Percentiles rank a stretch among this genome's conserved stretches.
These are phyloP conservation scores for Dicaeum eximium DNA, from an alignment of 2,113 vertebrate genomes.

Conservation along the genomic window DNA sequence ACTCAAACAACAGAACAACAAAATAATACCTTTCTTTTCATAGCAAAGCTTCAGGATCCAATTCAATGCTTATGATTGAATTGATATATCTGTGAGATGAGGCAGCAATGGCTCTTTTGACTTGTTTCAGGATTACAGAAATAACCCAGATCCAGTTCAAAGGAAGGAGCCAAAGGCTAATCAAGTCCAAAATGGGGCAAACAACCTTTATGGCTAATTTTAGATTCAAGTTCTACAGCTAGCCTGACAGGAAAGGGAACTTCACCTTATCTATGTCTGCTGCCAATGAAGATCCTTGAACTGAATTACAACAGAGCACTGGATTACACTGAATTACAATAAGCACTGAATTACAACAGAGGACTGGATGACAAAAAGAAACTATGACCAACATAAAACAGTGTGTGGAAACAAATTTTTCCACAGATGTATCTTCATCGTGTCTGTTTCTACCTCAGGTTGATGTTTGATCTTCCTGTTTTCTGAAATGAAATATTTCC, in stretches of 20 bases:
- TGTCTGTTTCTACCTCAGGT: neutral
- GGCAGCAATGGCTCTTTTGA: neutral
- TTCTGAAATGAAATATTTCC: neutral
- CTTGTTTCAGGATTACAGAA: neutral
- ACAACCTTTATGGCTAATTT: neutral
- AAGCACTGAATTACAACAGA: neutral
- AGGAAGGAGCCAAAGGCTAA: neutral
- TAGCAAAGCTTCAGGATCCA: neutral
- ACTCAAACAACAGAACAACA: neutral
- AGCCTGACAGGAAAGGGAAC: neutral
- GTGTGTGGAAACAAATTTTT: neutral
- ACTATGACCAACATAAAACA: neutral
- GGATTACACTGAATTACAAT: neutral
- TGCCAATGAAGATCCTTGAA: neutral
- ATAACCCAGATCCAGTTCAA: neutral
- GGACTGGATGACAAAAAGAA: neutral
- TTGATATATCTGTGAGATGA: neutral
- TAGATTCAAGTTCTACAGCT: neutral
- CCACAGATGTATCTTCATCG: neutral
- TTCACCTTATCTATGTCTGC: neutral
- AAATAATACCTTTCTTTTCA: neutral
- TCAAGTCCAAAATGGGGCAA: neutral
- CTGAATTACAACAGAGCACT: neutral
- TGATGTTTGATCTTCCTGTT: neutral
- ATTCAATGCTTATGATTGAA: neutral